These are phyloP conservation scores for human DNA, from an alignment of 2,113 vertebrate genomes.

Conservation along the genomic window DNA sequence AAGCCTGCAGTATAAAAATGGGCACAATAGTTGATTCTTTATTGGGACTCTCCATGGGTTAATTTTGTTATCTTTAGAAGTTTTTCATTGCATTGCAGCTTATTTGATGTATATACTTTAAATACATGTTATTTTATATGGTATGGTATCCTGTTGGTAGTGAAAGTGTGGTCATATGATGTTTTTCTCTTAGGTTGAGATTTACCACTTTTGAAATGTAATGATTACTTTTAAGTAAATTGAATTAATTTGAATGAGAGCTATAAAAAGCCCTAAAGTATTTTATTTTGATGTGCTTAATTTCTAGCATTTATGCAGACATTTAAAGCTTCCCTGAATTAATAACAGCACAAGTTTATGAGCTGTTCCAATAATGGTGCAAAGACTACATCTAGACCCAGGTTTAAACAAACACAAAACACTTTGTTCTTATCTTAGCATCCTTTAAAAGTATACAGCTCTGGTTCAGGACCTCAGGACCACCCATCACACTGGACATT, in stretches of 20 bases:
- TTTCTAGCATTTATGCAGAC: not conserved
- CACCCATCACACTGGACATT: conserved; percentile 80
- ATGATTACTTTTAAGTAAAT: conserved; percentile 49
- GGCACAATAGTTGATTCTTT: conserved; percentile 23
- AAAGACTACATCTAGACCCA: not conserved
- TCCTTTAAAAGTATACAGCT: conserved; percentile 71
- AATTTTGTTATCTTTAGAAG: conserved; percentile 47
- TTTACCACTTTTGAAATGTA: conserved; percentile 43
- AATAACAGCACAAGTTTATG: not conserved
- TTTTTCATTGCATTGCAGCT: conserved; percentile 33
- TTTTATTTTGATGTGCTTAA: conserved; percentile 63
- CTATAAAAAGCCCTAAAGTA: conserved; percentile 30
- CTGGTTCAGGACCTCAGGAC: conserved; percentile 77
- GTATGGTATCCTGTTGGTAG: not conserved
- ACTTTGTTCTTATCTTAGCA: conserved; percentile 76
- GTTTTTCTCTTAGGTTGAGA: not conserved
- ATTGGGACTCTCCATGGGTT: conserved; percentile 9
- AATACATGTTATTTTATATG: conserved; percentile 21
- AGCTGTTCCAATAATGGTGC: not conserved
- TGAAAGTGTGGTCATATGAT: conserved; percentile 9
- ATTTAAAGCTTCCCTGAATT: conserved; percentile 20
- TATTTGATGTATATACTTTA: conserved; percentile 47
- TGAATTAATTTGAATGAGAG: conserved; percentile 59
- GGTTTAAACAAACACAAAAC: conserved; percentile 65
- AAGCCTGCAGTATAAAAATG: not conserved